Conservation (phyloP, 1,140 invertebrate genomes). For the Pristionchus pacificus region DNA sequence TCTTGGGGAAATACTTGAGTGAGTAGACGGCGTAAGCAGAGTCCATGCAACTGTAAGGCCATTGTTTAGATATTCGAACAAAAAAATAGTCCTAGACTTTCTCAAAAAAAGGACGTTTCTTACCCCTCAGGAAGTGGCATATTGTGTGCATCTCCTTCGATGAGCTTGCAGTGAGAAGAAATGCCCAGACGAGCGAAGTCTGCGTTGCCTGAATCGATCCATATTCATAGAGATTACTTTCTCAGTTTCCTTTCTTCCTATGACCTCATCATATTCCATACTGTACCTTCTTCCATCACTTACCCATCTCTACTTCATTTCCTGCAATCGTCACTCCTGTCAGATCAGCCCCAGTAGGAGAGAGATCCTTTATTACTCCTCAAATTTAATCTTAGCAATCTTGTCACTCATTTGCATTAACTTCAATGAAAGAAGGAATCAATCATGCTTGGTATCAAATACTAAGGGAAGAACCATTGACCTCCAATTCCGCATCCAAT, state of each 20-base stretch:
- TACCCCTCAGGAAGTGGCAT: constrained; percentile 52
- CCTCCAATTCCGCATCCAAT: constrained; percentile 54
- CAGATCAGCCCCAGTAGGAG: constrained; percentile 42
- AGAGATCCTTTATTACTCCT: constrained; percentile 48
- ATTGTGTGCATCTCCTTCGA: constrained; percentile 66
- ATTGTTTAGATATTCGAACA: background rate
- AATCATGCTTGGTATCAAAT: too few species aligned
- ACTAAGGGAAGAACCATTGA: background rate
- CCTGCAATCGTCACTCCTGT: constrained; percentile 54
- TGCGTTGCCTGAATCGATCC: constrained; percentile 33
- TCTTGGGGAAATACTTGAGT: constrained; percentile 51
- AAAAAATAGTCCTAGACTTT: background rate
- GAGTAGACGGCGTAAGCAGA: constrained; percentile 55
- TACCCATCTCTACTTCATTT: constrained; percentile 44
- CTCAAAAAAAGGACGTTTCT: background rate
- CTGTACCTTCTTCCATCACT: background rate
- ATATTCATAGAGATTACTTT: background rate
- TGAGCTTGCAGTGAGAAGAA: constrained; percentile 36
- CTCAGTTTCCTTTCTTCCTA: too few species aligned
- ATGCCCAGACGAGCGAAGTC: constrained; percentile 40
- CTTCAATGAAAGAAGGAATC: too few species aligned
- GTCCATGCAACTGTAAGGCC: constrained; percentile 27
- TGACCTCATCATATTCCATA: too few species aligned
- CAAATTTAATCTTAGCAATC: too few species aligned
- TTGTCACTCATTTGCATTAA: too few species aligned